phyloP scores from a whole-genome alignment of 2,113 vertebrate genomes.

The Rattus rattus region DNA sequence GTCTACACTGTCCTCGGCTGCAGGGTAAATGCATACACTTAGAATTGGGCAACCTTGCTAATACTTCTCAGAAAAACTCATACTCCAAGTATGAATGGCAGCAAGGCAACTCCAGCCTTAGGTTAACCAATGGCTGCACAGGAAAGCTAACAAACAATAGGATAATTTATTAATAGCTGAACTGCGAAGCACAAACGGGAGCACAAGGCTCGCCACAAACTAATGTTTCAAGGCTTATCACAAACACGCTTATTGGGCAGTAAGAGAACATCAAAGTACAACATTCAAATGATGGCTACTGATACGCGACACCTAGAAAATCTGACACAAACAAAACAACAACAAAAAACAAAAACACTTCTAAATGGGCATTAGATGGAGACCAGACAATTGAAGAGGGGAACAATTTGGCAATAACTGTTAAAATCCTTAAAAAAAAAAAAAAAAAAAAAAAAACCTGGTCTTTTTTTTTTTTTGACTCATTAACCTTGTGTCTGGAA shows the following conservation, averaged over 20 bases:
- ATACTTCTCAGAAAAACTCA: constrained; percentile 37
- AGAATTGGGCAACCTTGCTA: not conserved
- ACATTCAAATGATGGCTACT: constrained; percentile 31
- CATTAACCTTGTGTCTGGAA: not conserved
- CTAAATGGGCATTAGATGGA: not conserved
- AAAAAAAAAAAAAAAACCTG: not conserved
- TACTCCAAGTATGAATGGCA: constrained; percentile 45
- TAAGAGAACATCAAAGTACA: constrained; percentile 44
- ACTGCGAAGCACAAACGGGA: constrained; percentile 45
- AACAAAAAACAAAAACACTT: not conserved
- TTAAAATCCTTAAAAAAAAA: not conserved
- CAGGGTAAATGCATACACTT: not conserved
- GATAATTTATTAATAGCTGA: constrained; percentile 9
- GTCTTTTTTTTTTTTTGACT: not conserved
- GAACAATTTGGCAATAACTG: not conserved
- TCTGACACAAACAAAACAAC: not conserved
- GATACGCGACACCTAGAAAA: constrained; percentile 14
- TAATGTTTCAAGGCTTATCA: constrained; percentile 18
- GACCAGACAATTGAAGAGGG: not conserved
- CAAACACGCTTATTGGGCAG: not conserved
- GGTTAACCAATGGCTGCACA: not conserved
- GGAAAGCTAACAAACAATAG: not conserved
- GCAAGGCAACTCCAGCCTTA: constrained; percentile 4
- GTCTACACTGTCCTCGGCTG: not conserved
- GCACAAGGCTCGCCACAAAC: not conserved